These are phyloP conservation scores for Arge pagana DNA, from an alignment of 2,888 invertebrate genomes.

Conservation along the genomic window DNA sequence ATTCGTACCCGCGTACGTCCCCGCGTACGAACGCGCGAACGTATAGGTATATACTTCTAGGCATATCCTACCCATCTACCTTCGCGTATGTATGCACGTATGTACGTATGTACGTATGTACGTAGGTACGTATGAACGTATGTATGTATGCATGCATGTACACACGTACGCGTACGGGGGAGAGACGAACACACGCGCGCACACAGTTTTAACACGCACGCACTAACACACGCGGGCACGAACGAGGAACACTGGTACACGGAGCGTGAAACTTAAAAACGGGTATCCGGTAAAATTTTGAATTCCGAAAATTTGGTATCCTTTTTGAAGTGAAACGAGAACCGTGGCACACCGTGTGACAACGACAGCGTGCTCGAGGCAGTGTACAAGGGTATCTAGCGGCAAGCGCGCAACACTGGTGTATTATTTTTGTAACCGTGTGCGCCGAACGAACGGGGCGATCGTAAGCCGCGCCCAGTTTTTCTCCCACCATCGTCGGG, in stretches of 20 bases:
- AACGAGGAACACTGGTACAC: no score
- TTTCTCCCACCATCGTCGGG: conserved; percentile 39
- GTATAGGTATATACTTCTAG: neutral
- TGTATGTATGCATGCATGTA: conserved; percentile 4
- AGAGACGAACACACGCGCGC: neutral
- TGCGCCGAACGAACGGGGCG: conserved; percentile 57
- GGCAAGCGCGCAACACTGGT: conserved; percentile 50
- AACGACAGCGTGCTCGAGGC: conserved; percentile 31
- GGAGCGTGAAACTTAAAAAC: neutral
- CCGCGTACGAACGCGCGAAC: neutral
- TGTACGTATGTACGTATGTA: neutral
- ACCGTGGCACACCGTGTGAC: conserved; percentile 27
- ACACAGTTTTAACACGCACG: no score
- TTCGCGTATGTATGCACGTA: neutral
- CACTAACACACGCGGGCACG: neutral
- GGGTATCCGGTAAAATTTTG: conserved; percentile 20
- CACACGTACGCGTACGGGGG: neutral
- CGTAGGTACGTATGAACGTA: no score
- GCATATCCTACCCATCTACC: no score
- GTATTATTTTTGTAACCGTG: conserved; percentile 52
- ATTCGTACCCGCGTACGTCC: no score
- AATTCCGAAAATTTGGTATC: conserved; percentile 25
- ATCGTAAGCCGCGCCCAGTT: conserved; percentile 59
- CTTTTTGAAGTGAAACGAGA: conserved; percentile 22
- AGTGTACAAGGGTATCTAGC: conserved; percentile 44